Evolutionary conservation across 2,797 vertebrate species (phyloP).

Genomic region (Momotus momota): DNA sequence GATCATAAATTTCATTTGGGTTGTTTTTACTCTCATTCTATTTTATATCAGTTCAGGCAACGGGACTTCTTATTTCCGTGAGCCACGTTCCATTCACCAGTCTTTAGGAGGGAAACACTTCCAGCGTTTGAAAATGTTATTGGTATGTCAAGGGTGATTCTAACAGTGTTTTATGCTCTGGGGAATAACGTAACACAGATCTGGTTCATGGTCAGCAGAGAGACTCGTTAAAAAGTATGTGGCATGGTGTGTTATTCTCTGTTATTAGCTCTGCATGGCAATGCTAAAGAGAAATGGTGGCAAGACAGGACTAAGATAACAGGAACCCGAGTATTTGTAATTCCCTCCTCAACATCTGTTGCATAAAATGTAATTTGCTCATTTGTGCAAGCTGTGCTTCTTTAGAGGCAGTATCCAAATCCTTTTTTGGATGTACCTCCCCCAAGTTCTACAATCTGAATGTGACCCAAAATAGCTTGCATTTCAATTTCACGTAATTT

Average conservation of each 20-base stretch:
- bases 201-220: not conserved
- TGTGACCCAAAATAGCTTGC: not conserved
- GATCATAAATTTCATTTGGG: constrained; percentile 48
- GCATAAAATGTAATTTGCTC: constrained; percentile 65
- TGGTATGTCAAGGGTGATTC: not conserved
- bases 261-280: constrained; percentile 5
- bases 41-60: constrained; percentile 36
- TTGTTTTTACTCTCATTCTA: constrained; percentile 26
- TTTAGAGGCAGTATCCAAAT: constrained; percentile 45
- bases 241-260: constrained; percentile 5
- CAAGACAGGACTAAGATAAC: constrained; percentile 35
- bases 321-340: constrained; percentile 37
- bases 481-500: not conserved
- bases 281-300: constrained; percentile 32
- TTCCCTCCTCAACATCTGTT: constrained; percentile 65
- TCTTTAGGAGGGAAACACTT: not conserved
- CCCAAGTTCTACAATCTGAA: not conserved
- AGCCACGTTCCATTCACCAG: not conserved
- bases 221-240: constrained; percentile 11
- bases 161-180: constrained; percentile 7
- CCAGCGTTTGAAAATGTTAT: constrained; percentile 4
- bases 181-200: not conserved
- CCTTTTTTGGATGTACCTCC: constrained; percentile 34
- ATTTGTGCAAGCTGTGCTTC: constrained; percentile 52
- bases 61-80: not conserved